Conservation (phyloP, 2,888 invertebrate species). For the Brassicogethes aeneus region DNA sequence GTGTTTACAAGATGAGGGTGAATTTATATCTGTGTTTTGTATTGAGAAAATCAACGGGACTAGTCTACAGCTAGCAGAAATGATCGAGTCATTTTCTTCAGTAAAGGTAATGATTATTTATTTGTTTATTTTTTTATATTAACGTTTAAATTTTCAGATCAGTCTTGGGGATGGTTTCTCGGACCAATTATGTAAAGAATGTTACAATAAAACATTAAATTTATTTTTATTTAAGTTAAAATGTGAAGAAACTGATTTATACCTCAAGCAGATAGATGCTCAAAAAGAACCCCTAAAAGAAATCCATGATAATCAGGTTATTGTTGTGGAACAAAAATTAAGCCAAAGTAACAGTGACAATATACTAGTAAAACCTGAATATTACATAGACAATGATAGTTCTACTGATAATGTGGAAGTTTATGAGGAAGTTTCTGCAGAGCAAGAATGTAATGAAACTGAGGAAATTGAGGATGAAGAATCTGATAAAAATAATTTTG, state of each 20-base stretch:
- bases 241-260: slow-evolving; percentile 37
- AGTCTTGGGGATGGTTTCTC: slow-evolving; percentile 49
- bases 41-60: slow-evolving; percentile 28
- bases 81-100: slow-evolving; percentile 37
- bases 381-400: no score
- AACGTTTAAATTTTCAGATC: slow-evolving; percentile 22
- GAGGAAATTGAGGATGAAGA: slow-evolving; percentile 32
- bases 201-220: slow-evolving; percentile 43
- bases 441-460: slow-evolving; percentile 12
- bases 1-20: slow-evolving; percentile 34
- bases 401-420: slow-evolving; percentile 15
- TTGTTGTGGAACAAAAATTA: slow-evolving; percentile 24
- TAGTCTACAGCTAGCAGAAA: slow-evolving; percentile 36
- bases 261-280: slow-evolving; percentile 12
- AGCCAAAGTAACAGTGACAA: not conserved
- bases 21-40: slow-evolving; percentile 36
- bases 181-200: slow-evolving; percentile 49
- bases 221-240: slow-evolving; percentile 44
- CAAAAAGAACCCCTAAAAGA: not conserved
- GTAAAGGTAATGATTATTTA: slow-evolving; percentile 32
- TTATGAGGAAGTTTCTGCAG: slow-evolving; percentile 9
- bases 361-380: slow-evolving; percentile 1
- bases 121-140: slow-evolving; percentile 8
- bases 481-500: slow-evolving; percentile 39
- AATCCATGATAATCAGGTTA: slow-evolving; percentile 16